Evolutionary conservation across 2,113 vertebrate genomes (phyloP).

Genomic region (Coreoperca whiteheadi): DNA sequence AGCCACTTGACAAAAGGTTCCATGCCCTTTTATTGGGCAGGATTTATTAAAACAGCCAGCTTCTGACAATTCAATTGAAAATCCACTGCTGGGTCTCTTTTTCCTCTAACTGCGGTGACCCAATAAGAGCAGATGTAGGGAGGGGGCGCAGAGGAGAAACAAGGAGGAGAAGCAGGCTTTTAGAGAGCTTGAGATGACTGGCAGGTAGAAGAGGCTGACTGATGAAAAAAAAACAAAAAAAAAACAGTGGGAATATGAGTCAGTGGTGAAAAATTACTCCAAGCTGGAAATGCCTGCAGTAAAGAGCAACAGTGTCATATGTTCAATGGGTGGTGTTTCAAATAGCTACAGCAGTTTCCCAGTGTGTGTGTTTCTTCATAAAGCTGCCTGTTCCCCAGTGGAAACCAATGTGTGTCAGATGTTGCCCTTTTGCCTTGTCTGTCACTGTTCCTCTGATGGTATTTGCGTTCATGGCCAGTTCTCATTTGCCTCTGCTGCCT

Average conservation of each 20-base stretch:
- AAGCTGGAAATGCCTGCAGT: constrained; percentile 58
- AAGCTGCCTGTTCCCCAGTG: constrained; percentile 38
- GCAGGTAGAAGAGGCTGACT: constrained; percentile 62
- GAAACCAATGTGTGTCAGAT: constrained; percentile 58
- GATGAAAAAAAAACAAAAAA: constrained; percentile 16
- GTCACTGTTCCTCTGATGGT: constrained; percentile 70
- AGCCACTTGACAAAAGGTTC: constrained; percentile 76
- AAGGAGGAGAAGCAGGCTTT: constrained; percentile 43
- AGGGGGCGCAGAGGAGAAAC: constrained; percentile 29
- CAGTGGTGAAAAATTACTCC: constrained; percentile 46
- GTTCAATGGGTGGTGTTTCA: constrained; percentile 52
- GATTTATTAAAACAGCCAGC: constrained; percentile 81
- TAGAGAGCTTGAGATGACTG: constrained; percentile 63
- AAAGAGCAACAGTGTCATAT: constrained; percentile 61
- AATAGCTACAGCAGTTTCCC: constrained; percentile 46
- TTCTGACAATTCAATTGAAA: constrained; percentile 81
- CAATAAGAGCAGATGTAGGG: constrained; percentile 56
- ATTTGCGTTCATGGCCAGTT: constrained; percentile 73
- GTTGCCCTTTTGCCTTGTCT: constrained; percentile 75
- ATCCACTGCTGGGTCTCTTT: constrained; percentile 78
- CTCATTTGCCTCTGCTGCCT: constrained; percentile 56
- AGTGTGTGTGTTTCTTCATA: constrained; percentile 46
- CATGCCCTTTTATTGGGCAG: constrained; percentile 78
- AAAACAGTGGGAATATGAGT: constrained; percentile 27
- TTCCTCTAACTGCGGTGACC: constrained; percentile 73